Evolutionary conservation across 1,140 invertebrate species (phyloP), one percentile per base, ranked within the genome.

Genomic region (Hydropsyche tenuis): DNA sequence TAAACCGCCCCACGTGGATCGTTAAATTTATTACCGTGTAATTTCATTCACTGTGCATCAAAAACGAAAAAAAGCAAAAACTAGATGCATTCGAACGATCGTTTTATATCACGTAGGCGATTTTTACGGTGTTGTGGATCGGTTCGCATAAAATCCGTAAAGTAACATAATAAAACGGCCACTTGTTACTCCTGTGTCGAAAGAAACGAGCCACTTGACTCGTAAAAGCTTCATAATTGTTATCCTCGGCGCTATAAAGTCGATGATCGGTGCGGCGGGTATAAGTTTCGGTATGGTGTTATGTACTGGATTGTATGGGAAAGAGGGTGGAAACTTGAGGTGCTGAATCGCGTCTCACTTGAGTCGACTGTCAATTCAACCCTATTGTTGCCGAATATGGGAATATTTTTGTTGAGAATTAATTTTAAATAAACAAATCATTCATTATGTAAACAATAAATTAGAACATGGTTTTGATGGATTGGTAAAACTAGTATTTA

Each of bases 1-100:
- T 56, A 56, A 60, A 18, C 48, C 63, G 63, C 3, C 63, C 30
- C 30, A 23, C 63, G 42, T 37, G 66, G 37, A 70, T 70, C 68
- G 68, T 70, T 70, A 70, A 70, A 70, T 70, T 70, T 70, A 70
- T 70, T 70, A 46, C 43, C 20, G 43, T 70, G 22, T 70, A 70
- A 70, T 70, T 70, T 56, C 23, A 70, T 53, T 56, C 68, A 42
- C 27, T 70, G 56, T 62, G 56, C 56, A 25, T 12, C 23, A 14
- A 14, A n/a, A 51, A 25, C 6, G 23, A 62, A 27, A 22, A 14
- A 37, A 9, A 7, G 16, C 30, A 22, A 25, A 62, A 5, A 62
- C 22, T 16, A 16, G 3, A 12, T 6, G 6, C 12, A n/a, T 27
- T 12, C 37, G 22, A 7, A 2, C 4, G 25, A 65, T 37, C 27